Evolutionary conservation across 2,888 invertebrate genomes (phyloP).

Genomic region (Chaetogeoica ovagalla): DNA sequence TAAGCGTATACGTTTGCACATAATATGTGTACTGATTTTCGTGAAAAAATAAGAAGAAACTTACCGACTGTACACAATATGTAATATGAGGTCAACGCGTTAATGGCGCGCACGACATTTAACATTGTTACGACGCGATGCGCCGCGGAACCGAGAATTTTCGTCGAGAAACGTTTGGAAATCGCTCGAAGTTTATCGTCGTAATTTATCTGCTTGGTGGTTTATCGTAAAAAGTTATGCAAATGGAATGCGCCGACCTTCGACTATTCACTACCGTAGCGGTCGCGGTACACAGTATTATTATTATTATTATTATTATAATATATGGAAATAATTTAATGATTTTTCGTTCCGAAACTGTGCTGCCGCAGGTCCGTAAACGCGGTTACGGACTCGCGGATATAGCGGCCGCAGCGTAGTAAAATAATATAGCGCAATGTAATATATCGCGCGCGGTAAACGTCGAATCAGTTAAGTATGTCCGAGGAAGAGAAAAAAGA

Average conservation of each 20-base stretch:
- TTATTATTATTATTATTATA: no score
- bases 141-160: neutral
- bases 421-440: no score
- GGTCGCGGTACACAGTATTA: neutral
- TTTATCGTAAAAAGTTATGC: slow-evolving; percentile 6
- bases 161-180: slow-evolving; percentile 8
- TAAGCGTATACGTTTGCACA: neutral
- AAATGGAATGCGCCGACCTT: neutral
- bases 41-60: neutral
- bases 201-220: neutral
- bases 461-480: no score
- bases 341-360: no score
- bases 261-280: neutral
- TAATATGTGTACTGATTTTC: neutral
- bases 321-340: no score
- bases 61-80: neutral
- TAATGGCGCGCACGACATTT: no score
- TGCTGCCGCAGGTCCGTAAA: no score
- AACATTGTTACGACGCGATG: neutral
- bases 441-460: no score
- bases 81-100: no score
- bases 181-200: slow-evolving; percentile 8
- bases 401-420: no score
- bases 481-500: no score
- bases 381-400: no score